phyloP scores from a whole-genome alignment of 2,797 vertebrate species.

The Spea hammondii region DNA sequence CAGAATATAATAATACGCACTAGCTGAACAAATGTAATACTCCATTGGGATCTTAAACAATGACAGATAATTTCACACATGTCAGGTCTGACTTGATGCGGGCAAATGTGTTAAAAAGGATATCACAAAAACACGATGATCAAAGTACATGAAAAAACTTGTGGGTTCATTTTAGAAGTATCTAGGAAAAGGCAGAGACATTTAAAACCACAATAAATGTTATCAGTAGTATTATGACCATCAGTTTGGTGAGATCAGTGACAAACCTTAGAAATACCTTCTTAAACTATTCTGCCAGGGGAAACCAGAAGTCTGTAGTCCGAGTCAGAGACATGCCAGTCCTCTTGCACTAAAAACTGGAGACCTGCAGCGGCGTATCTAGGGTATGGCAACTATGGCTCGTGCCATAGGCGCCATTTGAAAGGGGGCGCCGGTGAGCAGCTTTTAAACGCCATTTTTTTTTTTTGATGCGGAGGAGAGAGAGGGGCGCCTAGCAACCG shows the following conservation, averaged over 20 bases:
- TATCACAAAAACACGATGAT: conserved; percentile 42
- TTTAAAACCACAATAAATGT: not conserved
- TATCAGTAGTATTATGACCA: not conserved
- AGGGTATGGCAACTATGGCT: too few relatives aligned
- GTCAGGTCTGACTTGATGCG: conserved; percentile 33
- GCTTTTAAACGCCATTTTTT: too few relatives aligned
- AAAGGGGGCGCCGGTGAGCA: too few relatives aligned
- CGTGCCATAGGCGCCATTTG: too few relatives aligned
- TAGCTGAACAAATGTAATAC: conserved; percentile 15
- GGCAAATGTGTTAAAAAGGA: conserved; percentile 49
- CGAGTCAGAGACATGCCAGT: not conserved
- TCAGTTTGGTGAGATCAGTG: not conserved
- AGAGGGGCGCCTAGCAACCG: too few relatives aligned
- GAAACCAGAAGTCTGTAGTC: not conserved
- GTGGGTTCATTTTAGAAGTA: conserved; percentile 2
- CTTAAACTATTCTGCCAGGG: not conserved
- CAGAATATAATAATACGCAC: conserved; percentile 25
- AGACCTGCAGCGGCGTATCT: too few relatives aligned
- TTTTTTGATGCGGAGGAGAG: too few relatives aligned
- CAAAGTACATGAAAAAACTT: conserved; percentile 2
- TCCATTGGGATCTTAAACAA: conserved; percentile 33
- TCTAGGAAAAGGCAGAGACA: not conserved
- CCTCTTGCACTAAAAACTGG: too few relatives aligned
- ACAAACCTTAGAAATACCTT: not conserved
- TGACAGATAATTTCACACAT: conserved; percentile 51